A percentile compares a stretch with the other conserved stretches of the same genome.
phyloP scores from a whole-genome alignment of 1,140 invertebrate species.

The Gonatopus flavifemur region DNA sequence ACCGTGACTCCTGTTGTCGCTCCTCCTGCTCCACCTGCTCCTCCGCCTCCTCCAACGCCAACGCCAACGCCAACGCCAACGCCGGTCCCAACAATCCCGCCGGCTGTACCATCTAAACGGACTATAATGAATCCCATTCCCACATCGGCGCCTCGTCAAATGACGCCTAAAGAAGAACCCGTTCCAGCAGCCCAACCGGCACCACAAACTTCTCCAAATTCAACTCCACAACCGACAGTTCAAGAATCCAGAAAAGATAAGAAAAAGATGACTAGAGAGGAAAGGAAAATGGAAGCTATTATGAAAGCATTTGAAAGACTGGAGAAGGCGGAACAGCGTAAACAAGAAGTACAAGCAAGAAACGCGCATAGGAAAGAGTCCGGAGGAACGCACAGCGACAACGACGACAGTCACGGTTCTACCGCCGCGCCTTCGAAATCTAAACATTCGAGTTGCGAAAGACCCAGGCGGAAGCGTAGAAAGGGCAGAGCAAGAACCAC shows the following conservation, averaged over 20 bases:
- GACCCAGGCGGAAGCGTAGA: slow-evolving; percentile 55
- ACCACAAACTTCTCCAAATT: slow-evolving; percentile 11
- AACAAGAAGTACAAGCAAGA: slow-evolving; percentile 68
- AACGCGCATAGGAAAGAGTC: slow-evolving; percentile 61
- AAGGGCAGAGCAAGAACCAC: slow-evolving; percentile 68
- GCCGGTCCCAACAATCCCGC: slow-evolving; percentile 14
- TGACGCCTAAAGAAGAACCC: slow-evolving; percentile 31
- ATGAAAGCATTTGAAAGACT: slow-evolving; percentile 89
- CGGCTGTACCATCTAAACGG: slow-evolving; percentile 20
- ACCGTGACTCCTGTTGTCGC: slow-evolving; percentile 45
- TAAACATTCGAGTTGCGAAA: slow-evolving; percentile 54
- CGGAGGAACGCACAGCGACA: slow-evolving; percentile 56
- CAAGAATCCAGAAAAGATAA: slow-evolving; percentile 62
- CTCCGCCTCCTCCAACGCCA: slow-evolving; percentile 45
- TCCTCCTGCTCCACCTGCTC: too few species aligned
- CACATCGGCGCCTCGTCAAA: slow-evolving; percentile 19
- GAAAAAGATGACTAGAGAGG: slow-evolving; percentile 80
- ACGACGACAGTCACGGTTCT: slow-evolving; percentile 44
- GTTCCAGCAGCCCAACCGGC: not conserved
- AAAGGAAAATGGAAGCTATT: slow-evolving; percentile 94
- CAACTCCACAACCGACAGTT: slow-evolving; percentile 39
- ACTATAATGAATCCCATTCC: slow-evolving; percentile 13
- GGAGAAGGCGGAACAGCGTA: slow-evolving; percentile 77
- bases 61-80: slow-evolving; percentile 15
- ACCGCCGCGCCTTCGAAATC: slow-evolving; percentile 26